Evolutionary conservation across 2,888 invertebrate species (phyloP), one percentile per base, ranked within the genome.

Genomic region (Eilema caniola): DNA sequence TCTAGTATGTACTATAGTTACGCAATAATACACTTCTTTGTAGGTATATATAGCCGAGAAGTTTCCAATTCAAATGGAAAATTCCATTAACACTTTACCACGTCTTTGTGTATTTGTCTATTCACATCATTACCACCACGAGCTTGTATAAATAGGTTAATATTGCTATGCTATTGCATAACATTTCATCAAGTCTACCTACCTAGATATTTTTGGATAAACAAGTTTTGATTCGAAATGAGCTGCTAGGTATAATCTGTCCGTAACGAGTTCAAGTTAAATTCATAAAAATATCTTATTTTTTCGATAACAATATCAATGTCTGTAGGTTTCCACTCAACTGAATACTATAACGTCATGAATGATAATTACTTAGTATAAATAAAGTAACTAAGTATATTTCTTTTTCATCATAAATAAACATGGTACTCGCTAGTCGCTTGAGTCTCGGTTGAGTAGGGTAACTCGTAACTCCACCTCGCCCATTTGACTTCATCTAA

Each of bases 281-380:
- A 73, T 62, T 60, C 66, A 75, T 71, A 75, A 81, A 79, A 78
- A 66, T 70, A 78, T 71, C 61, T 74, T 20, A 37, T 72, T 66
- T 67, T 47, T 71, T 73, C 10, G 76, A 77, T 77, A 81, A 70
- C 37, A 66, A 69, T 72, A 69, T 73, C 72, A 72, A 73, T 67
- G 77, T 53, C 64, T 70, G 70, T 72, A 67, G 20, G 71, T 71
- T 70, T 67, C 47, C 61, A 64, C 25, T n/a, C 8, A 61, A 61
- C n/a, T 61, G 28, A 61, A 61, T 11, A 10, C 16, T 25, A 59
- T 59, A 28, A 28, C 25, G 25, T 59, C 14, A 59, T 16, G 25
- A 25, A 25, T 62, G 24, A 62, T 41, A 62, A 62, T 37, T 62
- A 62, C 37, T 41, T 37, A 24, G 37, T n/a, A n/a, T n/a, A n/a